Base-by-base conservation (phyloP, 2,888 invertebrate species). In the Thera obeliscata region DNA sequence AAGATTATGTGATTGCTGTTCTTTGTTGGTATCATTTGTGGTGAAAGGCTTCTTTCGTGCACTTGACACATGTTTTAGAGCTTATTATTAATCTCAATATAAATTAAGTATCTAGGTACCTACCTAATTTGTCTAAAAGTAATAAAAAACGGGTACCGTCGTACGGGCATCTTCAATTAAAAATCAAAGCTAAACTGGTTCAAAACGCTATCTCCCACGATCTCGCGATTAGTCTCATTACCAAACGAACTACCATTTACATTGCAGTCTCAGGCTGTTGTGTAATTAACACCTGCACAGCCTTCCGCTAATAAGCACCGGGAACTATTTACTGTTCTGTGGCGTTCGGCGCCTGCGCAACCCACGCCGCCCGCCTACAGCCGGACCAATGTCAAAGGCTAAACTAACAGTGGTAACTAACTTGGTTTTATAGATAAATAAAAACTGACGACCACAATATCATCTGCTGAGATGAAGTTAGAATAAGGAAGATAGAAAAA, bases 211-310 rank as follows among this genome's bases (percentile, higher is more conserved):
- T 41, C 38, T 55, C 56, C 75, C 22, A 56, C 22, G 57, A 59
- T 65, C 56, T 58, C 50, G 59, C 58, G 61, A 61, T 83, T 80
- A 79, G 58, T 52, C 61, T 57, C 65, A 73, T 67, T 62, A 62
- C 59, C 55, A 46, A 49, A 58, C 35, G 33, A 38, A 55, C 58
- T 50, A 43, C 55, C n/a, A 58, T 54, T 54, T 58, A 58, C 66
- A 62, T 46, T 64, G 66, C 73, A 63, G 62, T 67, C 64, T 71
- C 71, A 70, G 70, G 70, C 61, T 64, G 55, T 66, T 66, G 60
- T 67, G 79, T 80, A 89, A 89, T 89, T 87, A 89, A 76, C 88
- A 88, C 86, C 84, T 86, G 80, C 75, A 56, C 56, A 73, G 75
- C 77, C 74, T 76, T 76, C 78, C 72, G 55, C 74, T 74, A 61